These are phyloP conservation scores for Marisa cornuarietis DNA, from an alignment of 1,140 invertebrate species.

Conservation along the genomic window DNA sequence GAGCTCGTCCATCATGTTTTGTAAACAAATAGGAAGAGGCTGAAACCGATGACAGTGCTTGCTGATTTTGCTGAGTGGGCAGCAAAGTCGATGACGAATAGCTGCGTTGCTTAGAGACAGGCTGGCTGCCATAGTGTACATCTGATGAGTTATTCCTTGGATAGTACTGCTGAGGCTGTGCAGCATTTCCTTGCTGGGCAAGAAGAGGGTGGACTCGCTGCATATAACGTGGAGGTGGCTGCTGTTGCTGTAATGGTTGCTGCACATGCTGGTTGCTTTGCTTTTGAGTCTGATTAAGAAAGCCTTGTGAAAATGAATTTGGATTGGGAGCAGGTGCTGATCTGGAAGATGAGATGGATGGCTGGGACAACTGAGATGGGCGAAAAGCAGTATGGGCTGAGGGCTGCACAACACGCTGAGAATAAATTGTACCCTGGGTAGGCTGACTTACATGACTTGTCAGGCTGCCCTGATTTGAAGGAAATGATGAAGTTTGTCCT, in stretches of 20 bases:
- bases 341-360: slow-evolving; percentile 17
- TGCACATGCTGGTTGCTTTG: neutral
- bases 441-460: neutral
- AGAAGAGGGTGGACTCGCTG: slow-evolving; percentile 9
- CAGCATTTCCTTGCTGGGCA: neutral
- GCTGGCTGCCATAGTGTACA: no score
- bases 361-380: neutral
- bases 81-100: no score
- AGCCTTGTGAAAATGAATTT: no score
- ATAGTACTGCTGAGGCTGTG: neutral
- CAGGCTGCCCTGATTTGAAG: neutral
- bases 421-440: neutral
- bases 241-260: slow-evolving; percentile 8
- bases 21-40: no score
- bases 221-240: neutral
- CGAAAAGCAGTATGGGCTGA: slow-evolving; percentile 4
- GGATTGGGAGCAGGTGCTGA: neutral
- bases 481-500: neutral
- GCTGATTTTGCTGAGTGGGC: no score
- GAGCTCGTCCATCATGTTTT: no score
- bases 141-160: no score
- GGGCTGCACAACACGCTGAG: neutral
- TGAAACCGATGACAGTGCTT: no score
- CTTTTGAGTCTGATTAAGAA: no score
- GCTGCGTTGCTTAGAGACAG: no score